phyloP scores from a whole-genome alignment of 2,113 vertebrate species.

The Tyto alba region DNA sequence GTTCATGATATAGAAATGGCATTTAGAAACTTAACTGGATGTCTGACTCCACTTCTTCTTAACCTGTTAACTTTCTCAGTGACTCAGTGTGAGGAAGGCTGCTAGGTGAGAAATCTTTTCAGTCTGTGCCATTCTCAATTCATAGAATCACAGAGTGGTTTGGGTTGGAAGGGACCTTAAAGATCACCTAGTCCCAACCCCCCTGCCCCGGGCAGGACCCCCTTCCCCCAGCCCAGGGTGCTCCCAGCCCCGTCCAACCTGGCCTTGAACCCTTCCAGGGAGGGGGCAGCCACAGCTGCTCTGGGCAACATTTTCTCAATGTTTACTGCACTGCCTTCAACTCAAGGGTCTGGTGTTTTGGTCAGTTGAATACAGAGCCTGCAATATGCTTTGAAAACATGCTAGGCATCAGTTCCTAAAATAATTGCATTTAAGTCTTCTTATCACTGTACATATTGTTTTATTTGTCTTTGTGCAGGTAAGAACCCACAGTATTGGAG shows the following conservation, averaged over 20 bases:
- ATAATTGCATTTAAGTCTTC: background rate
- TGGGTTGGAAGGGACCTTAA: too few species aligned
- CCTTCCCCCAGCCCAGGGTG: too few species aligned
- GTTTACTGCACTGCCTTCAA: background rate
- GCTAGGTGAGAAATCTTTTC: background rate
- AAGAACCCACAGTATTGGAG: background rate
- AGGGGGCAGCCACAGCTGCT: too few species aligned
- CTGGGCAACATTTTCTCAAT: background rate
- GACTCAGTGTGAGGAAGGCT: background rate
- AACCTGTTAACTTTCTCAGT: background rate
- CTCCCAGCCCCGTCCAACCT: too few species aligned
- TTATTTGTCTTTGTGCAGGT: background rate
- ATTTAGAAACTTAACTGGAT: background rate
- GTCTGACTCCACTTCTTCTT: background rate
- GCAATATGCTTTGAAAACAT: background rate
- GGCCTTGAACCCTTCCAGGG: too few species aligned
- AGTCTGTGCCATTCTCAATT: background rate
- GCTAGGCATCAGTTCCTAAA: background rate
- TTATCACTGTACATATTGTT: background rate
- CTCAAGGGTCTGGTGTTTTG: background rate
- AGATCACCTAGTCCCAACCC: too few species aligned
- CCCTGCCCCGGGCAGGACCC: too few species aligned
- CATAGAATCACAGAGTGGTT: too few species aligned
- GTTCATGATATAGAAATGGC: background rate
- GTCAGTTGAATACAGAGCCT: background rate